Percentiles rank a stretch among this genome's conserved stretches.
These are phyloP conservation scores for Microtus montanus DNA, from an alignment of 2,113 vertebrate genomes.

Conservation along the genomic window DNA sequence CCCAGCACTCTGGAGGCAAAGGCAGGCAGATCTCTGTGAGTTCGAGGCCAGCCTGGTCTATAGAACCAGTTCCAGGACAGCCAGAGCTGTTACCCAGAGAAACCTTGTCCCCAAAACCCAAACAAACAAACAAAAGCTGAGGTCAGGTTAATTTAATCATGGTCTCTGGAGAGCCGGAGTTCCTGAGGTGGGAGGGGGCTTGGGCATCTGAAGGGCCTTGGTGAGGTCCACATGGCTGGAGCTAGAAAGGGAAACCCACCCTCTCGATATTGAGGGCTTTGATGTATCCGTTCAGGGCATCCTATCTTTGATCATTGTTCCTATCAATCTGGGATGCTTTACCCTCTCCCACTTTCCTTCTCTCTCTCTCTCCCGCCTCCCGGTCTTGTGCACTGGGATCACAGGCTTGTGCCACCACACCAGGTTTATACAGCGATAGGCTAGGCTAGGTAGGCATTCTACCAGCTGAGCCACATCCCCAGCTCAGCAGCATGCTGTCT, in stretches of 20 bases:
- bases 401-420: no score
- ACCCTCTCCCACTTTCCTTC: no score
- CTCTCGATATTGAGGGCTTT: background rate
- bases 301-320: background rate
- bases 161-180: no score
- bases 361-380: no score
- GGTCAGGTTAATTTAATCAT: background rate
- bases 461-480: no score
- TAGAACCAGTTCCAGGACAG: background rate
- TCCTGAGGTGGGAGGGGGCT: no score
- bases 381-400: background rate
- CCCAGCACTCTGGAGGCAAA: background rate
- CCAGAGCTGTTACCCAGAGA: background rate
- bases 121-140: background rate
- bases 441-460: background rate
- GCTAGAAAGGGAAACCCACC: background rate
- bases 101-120: background rate
- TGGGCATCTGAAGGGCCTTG: background rate
- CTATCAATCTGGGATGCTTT: no score
- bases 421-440: background rate
- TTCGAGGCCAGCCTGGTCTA: background rate
- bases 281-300: background rate
- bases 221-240: background rate
- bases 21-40: background rate
- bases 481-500: background rate